Conservation (phyloP, 2,888 invertebrate genomes). For the Petrophora chlorosata region DNA sequence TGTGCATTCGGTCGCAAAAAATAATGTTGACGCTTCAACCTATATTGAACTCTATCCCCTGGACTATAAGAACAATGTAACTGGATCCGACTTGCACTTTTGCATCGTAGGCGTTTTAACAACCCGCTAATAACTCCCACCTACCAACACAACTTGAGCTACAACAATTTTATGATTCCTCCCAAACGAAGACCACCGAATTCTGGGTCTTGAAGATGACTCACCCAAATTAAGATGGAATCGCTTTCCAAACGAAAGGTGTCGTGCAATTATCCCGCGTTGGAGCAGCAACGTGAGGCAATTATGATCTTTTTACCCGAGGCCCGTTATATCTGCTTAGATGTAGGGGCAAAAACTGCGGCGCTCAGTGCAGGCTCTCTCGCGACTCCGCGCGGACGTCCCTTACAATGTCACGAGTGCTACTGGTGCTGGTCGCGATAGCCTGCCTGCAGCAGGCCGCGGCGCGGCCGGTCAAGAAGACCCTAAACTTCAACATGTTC, state of each 20-base stretch:
- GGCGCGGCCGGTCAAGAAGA: conserved; percentile 66
- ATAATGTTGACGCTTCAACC: conserved; percentile 18
- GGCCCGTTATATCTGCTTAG: conserved; percentile 78
- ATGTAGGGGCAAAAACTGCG: conserved; percentile 68
- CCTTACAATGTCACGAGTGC: conserved; percentile 45
- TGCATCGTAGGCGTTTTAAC: conserved; percentile 36
- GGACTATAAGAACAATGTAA: conserved; percentile 28
- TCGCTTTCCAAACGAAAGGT: conserved; percentile 82
- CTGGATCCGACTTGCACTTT: conserved; percentile 28
- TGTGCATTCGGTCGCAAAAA: conserved; percentile 42
- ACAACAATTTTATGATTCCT: conserved; percentile 17
- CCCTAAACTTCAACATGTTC: conserved; percentile 78
- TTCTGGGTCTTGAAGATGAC: conserved; percentile 57
- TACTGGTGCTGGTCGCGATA: conserved; percentile 56
- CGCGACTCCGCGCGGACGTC: conserved; percentile 64
- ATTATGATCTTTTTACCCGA: conserved; percentile 80
- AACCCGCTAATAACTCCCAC: conserved; percentile 38
- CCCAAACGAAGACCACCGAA: conserved; percentile 41
- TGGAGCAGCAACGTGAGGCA: conserved; percentile 61
- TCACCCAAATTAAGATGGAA: conserved; percentile 72
- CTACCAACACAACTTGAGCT: conserved; percentile 47
- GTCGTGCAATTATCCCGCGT: conserved; percentile 73
- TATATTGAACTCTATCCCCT: conserved; percentile 36
- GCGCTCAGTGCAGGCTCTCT: conserved; percentile 63
- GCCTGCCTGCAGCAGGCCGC: conserved; percentile 55